Evolutionary conservation across 2,113 vertebrate genomes (phyloP), one percentile per base, ranked within the genome.

Genomic region (Catharus bicknelli): DNA sequence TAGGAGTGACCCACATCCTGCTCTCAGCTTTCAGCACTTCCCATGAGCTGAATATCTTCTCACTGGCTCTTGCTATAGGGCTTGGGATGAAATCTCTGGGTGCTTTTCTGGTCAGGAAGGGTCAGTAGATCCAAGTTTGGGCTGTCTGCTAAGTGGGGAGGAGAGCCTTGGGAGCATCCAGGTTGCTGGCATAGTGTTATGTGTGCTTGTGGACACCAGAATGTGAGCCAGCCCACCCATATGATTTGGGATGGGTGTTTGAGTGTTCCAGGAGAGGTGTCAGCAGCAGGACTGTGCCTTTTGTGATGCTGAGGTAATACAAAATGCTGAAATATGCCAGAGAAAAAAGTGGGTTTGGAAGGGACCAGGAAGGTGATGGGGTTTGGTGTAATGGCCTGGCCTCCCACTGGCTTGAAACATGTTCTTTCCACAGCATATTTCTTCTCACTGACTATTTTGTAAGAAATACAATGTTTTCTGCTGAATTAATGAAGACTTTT

Each of bases 21-120:
- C 50, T 62, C 27, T 72, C 2, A 4, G 47, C 72, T n/a, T 57
- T 67, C 63, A 50, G 43, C 54, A 59, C 29, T 7, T 59, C 34
- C 68, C 21, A 8, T 2, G 4, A 72, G 11, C 43, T 70, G 30
- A 51, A 0, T 32, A 3, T 51, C 14, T 12, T 42, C 27, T 13
- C 0, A 0, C 36, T 51, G 66, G 59, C 12, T 30, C 80, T 32
- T 4, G 1, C 29, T 32, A 3, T 0, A 1, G 54, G 43, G 22
- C 26, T 70, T 19, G 47, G 42, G 45, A 11, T n/a, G 47, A 14
- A 63, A 51, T 25, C 16, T 69, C 17, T 34, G 0, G 0, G 15
- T 81, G 74, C 45, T 59, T 47, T 59, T 21, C 5, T 42, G 34
- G 16, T 48, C 50, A 40, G 23, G n/a, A 70, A 20, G 30, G 14